These are phyloP conservation scores for Chamaea fasciata DNA, from an alignment of 2,113 vertebrate genomes.

Conservation along the genomic window DNA sequence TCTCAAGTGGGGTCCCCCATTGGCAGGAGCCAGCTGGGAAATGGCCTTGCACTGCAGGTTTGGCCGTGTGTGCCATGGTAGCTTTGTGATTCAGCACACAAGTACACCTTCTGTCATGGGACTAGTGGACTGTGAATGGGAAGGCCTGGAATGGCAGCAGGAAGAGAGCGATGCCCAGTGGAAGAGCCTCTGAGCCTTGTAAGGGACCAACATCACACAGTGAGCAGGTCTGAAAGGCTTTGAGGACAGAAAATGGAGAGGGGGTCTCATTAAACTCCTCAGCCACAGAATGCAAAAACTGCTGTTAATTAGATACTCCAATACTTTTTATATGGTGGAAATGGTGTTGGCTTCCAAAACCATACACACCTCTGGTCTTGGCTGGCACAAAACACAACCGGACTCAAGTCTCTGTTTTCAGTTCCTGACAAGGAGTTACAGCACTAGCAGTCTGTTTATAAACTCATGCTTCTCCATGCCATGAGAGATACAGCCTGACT, in stretches of 20 bases:
- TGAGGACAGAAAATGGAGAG: neutral
- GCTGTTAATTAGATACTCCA: neutral
- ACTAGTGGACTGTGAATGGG: neutral
- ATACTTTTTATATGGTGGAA: neutral
- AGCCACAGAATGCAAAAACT: neutral
- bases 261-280: neutral
- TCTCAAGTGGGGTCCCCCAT: neutral
- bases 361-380: neutral
- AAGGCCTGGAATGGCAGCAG: neutral
- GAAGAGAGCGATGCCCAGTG: neutral
- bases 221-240: neutral
- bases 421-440: neutral
- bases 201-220: neutral
- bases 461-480: neutral
- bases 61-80: fast-evolving
- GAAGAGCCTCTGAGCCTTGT: neutral
- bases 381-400: neutral
- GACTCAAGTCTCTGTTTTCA: neutral
- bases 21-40: neutral
- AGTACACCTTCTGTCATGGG: neutral
- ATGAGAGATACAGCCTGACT: neutral
- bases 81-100: neutral
- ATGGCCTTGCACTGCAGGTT: neutral
- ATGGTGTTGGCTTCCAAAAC: neutral
- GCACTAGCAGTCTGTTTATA: neutral